A percentile compares a stretch with the other conserved stretches of the same genome.
phyloP scores from a whole-genome alignment of 2,888 invertebrate genomes.

The Limnephilus rhombicus region DNA sequence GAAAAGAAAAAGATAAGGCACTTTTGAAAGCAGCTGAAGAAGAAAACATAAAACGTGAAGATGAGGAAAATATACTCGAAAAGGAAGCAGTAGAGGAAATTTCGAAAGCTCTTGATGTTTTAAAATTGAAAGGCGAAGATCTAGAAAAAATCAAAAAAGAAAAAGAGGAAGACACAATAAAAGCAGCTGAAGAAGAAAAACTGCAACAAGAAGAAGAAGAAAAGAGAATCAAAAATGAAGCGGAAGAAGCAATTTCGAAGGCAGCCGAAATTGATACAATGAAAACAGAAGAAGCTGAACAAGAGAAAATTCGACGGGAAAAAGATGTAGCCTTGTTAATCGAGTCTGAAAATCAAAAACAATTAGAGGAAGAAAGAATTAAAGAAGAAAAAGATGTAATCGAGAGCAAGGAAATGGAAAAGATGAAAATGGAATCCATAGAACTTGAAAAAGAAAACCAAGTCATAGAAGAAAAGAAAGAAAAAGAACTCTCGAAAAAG shows the following conservation, averaged over 20 bases:
- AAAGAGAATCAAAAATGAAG: no score
- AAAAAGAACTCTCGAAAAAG: neutral
- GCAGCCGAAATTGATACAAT: constrained; percentile 35
- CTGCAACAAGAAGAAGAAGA: no score
- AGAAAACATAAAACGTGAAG: constrained; percentile 45
- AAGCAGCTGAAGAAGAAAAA: neutral
- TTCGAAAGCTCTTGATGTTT: constrained; percentile 62
- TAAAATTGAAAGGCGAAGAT: constrained; percentile 40
- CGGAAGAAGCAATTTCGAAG: constrained; percentile 10
- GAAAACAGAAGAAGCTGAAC: constrained; percentile 44
- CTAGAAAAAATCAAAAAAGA: constrained; percentile 30
- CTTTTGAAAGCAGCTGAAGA: neutral
- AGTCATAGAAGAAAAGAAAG: constrained; percentile 37
- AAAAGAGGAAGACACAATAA: constrained; percentile 34
- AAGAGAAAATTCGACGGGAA: constrained; percentile 49
- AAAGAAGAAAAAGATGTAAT: constrained; percentile 41
- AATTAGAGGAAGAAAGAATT: constrained; percentile 34
- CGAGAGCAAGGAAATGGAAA: constrained; percentile 60
- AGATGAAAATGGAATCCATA: constrained; percentile 49
- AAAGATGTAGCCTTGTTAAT: neutral
- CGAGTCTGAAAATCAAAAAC: constrained; percentile 52
- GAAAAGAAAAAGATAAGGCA: neutral
- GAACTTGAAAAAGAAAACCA: constrained; percentile 61
- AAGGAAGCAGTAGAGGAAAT: neutral
- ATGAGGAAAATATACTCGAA: neutral